Conservation (phyloP, 2,888 invertebrate genomes). For the Podotricha telesiphe region DNA sequence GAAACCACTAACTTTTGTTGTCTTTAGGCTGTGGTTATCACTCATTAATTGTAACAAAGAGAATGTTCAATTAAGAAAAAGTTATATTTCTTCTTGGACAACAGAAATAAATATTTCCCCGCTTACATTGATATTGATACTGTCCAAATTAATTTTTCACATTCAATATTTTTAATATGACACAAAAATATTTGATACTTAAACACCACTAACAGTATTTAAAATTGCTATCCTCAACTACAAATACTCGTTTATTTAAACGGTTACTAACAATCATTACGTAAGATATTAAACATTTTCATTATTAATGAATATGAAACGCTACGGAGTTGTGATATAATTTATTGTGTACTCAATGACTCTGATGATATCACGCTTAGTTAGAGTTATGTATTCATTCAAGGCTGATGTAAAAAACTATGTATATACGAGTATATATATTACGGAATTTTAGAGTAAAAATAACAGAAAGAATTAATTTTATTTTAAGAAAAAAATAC, state of each 20-base stretch:
- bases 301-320: conserved; percentile 11
- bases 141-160: too few species aligned
- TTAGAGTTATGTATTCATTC: conserved; percentile 39
- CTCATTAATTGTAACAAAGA: too few species aligned
- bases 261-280: conserved; percentile 8
- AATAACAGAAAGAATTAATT: too few species aligned
- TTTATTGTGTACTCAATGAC: conserved; percentile 36
- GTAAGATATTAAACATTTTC: conserved; percentile 8
- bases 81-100: too few species aligned
- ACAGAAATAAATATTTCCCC: too few species aligned
- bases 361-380: conserved; percentile 49
- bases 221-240: neutral
- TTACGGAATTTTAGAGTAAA: too few species aligned
- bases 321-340: conserved; percentile 26
- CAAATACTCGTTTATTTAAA: neutral
- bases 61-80: too few species aligned
- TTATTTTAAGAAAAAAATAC: too few species aligned
- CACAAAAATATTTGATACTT: neutral
- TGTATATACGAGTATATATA: neutral
- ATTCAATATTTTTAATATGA: too few species aligned
- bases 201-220: neutral
- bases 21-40: too few species aligned
- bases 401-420: conserved; percentile 32
- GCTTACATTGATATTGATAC: too few species aligned
- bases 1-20: too few species aligned